Percentiles rank a stretch among this genome's conserved stretches.
These are phyloP conservation scores for Aplocera efformata DNA, from an alignment of 2,888 invertebrate species.

Conservation along the genomic window DNA sequence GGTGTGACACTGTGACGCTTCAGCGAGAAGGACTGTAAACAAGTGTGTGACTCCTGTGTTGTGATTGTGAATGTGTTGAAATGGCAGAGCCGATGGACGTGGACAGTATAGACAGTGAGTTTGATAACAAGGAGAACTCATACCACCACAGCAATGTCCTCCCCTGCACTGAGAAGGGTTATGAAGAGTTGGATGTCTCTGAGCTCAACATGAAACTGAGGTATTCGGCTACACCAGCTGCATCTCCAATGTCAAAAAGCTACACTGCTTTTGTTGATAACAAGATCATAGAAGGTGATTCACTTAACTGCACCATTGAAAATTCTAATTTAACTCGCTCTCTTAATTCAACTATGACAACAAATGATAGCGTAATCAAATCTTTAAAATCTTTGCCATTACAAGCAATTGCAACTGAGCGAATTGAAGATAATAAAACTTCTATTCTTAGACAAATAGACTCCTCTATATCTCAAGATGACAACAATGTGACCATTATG, in stretches of 20 bases:
- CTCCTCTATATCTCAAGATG: conserved; percentile 31
- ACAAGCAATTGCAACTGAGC: conserved; percentile 47
- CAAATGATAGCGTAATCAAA: conserved; percentile 47
- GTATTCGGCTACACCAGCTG: conserved; percentile 64
- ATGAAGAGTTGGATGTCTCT: conserved; percentile 68
- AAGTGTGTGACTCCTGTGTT: conserved; percentile 5
- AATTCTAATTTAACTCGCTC: conserved; percentile 53
- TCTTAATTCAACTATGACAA: conserved; percentile 51
- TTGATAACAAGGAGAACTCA: conserved; percentile 70
- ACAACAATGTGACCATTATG: conserved; percentile 44
- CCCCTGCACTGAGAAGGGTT: conserved; percentile 64
- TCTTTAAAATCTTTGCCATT: conserved; percentile 54
- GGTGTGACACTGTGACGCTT: conserved; percentile 15
- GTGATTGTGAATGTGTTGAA: conserved; percentile 30
- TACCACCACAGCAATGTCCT: conserved; percentile 61
- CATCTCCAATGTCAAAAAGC: conserved; percentile 71
- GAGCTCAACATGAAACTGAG: conserved; percentile 71
- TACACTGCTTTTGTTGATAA: conserved; percentile 52
- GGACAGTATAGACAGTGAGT: conserved; percentile 58
- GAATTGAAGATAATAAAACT: conserved; percentile 40
- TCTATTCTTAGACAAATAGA: conserved; percentile 45
- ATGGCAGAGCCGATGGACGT: conserved; percentile 75
- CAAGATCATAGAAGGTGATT: conserved; percentile 44
- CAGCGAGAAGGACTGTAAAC: conserved; percentile 18
- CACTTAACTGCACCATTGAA: conserved; percentile 42